Conservation (phyloP, 2,888 invertebrate genomes). For the Xiphydria camelus region DNA sequence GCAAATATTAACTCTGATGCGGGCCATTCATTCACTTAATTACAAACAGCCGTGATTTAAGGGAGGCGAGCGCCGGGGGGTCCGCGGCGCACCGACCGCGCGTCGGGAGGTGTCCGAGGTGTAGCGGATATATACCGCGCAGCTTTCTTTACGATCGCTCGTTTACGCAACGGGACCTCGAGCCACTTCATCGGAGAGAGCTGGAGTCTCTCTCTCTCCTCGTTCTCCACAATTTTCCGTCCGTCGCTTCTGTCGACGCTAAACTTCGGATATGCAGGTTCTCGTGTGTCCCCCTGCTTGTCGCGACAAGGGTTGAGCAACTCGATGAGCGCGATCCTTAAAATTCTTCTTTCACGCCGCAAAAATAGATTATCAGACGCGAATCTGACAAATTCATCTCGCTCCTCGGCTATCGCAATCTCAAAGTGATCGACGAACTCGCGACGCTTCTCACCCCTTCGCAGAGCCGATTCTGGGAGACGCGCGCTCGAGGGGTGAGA, state of each 20-base stretch:
- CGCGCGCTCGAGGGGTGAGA: background rate
- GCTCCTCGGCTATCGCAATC: background rate
- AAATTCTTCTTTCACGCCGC: conserved; percentile 7
- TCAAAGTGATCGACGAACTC: background rate
- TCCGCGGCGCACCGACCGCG: conserved; percentile 27
- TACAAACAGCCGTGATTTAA: conserved; percentile 59
- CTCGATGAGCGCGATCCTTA: conserved; percentile 27
- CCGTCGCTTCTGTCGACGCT: background rate
- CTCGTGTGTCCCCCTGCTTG: no score
- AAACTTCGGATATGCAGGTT: no score
- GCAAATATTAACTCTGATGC: conserved; percentile 59
- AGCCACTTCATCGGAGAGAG: background rate
- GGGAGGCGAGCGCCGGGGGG: conserved; percentile 51
- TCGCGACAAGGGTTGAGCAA: no score
- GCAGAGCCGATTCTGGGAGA: background rate
- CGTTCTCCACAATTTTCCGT: background rate
- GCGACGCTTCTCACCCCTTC: background rate
- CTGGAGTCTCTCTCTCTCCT: background rate
- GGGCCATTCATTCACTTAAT: conserved; percentile 59
- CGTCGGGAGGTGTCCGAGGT: conserved; percentile 43
- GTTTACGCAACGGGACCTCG: conserved; percentile 47
- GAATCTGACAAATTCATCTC: background rate
- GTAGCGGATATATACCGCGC: conserved; percentile 35
- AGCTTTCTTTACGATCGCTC: conserved; percentile 51
- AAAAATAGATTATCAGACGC: background rate